Base-by-base conservation (phyloP, 2,797 vertebrate genomes). In the Centropyge bicolor region DNA sequence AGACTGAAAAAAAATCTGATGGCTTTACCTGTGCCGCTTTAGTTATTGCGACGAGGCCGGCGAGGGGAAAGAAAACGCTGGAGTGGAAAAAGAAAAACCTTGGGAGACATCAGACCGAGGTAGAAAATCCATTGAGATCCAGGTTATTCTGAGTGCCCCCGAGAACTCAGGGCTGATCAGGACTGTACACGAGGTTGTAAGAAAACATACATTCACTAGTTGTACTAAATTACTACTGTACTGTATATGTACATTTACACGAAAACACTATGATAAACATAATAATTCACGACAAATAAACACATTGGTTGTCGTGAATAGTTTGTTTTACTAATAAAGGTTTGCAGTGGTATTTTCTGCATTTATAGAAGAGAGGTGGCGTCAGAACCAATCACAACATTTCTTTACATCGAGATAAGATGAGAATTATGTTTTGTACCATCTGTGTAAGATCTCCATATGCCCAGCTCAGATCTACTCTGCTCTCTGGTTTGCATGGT, bases 11-110 rank as follows among this genome's bases (percentile, higher is more conserved):
- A 59, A 43, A 67, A 74, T 73, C 60, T 38, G 62, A 66, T 70
- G 52, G 59, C 76, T 86, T 86, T 56, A 92, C 83, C 78, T 79
- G 62, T 43, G 54, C 22, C 38, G 60, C 69, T 68, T 81, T 17
- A 78, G 72, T 68, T 83, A 64, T 49, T 70, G 57, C 36, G 6
- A 57, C 1, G 48, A 72, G 20, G 16, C 57, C 71, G 38, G 24
- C 11, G 27, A n/a, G 20, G 19, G 4, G 38, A 24, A 67, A 59
- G 5, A 38, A 20, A 59, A 20, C 1, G 6, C 17, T 17, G 3
- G 22, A 51, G 3, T 16, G 2, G 12, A 45, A 63, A 55, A n/a
- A 49, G 65, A 12, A 48, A 46, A 52, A 61, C 24, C 1, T 38
- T 19, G 3, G 13, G 8, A n/a, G 41, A 35, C 36, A 57, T 80